These are phyloP conservation scores for Cynaeus angustus DNA, from an alignment of 2,888 invertebrate genomes.

Conservation along the genomic window DNA sequence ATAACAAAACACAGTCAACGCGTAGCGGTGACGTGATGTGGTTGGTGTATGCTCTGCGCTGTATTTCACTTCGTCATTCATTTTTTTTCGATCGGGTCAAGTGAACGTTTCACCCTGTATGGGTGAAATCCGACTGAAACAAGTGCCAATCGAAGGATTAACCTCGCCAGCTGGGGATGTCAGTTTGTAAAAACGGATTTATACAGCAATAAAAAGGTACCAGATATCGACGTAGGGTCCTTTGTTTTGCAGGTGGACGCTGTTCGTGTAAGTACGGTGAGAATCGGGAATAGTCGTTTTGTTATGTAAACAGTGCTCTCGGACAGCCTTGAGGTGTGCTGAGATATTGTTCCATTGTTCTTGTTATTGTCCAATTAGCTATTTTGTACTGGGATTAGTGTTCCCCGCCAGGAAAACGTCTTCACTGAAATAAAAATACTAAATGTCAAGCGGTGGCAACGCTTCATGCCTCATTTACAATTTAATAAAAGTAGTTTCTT, in stretches of 20 bases:
- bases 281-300: slow-evolving; percentile 58
- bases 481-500: slow-evolving; percentile 34
- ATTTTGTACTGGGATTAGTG: too few species aligned
- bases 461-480: slow-evolving; percentile 27
- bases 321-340: slow-evolving; percentile 39
- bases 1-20: slow-evolving; percentile 61
- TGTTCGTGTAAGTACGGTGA: slow-evolving; percentile 55
- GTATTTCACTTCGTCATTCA: not conserved
- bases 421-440: not conserved
- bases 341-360: slow-evolving; percentile 3
- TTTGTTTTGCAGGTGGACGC: slow-evolving; percentile 62
- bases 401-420: too few species aligned
- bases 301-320: slow-evolving; percentile 66
- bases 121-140: slow-evolving; percentile 13
- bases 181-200: slow-evolving; percentile 28
- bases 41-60: slow-evolving; percentile 20
- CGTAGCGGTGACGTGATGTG: slow-evolving; percentile 24
- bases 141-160: slow-evolving; percentile 32
- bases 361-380: not conserved
- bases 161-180: slow-evolving; percentile 17
- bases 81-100: slow-evolving; percentile 15
- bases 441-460: slow-evolving; percentile 7
- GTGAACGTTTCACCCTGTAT: not conserved
- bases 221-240: slow-evolving; percentile 52
- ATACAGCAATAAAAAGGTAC: slow-evolving; percentile 29